Percentiles rank a stretch among this genome's conserved stretches.
Evolutionary conservation across 2,888 invertebrate genomes (phyloP).

Genomic region (Apotomis betuletana): DNA sequence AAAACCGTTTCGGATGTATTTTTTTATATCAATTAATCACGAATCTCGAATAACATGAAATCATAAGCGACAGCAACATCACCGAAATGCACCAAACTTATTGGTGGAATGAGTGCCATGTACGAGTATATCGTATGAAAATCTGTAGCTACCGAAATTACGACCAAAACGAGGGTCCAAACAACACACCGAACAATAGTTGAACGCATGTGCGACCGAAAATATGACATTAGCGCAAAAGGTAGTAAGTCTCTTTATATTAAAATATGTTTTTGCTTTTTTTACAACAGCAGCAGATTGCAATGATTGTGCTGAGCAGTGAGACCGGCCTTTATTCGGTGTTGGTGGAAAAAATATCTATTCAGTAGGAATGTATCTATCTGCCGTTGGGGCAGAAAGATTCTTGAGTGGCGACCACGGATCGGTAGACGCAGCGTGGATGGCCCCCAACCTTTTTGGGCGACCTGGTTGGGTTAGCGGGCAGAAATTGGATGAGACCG

Average conservation of each 20-base stretch:
- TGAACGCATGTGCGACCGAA: constrained; percentile 24
- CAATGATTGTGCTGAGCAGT: constrained; percentile 18
- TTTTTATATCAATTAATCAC: too few species aligned
- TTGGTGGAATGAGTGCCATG: too few species aligned
- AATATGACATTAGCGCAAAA: neutral
- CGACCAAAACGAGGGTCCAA: constrained; percentile 22
- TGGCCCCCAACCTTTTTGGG: too few species aligned
- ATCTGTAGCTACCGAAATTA: constrained; percentile 21
- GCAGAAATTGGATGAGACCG: too few species aligned
- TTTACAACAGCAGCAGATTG: neutral
- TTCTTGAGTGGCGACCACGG: too few species aligned
- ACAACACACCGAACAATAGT: constrained; percentile 17
- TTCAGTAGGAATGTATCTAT: neutral
- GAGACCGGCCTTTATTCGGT: constrained; percentile 24
- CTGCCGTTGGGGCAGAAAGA: too few species aligned
- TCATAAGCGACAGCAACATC: too few species aligned
- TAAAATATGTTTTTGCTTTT: neutral
- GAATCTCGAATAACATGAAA: too few species aligned
- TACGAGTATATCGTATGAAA: neutral
- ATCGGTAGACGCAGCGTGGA: too few species aligned
- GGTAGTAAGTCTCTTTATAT: neutral
- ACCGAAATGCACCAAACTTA: too few species aligned
- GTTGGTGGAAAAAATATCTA: constrained; percentile 11
- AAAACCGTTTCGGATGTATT: too few species aligned
- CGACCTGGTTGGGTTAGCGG: too few species aligned